Evolutionary conservation across 2,888 invertebrate genomes (phyloP).

Genomic region (Watsonalla binaria): DNA sequence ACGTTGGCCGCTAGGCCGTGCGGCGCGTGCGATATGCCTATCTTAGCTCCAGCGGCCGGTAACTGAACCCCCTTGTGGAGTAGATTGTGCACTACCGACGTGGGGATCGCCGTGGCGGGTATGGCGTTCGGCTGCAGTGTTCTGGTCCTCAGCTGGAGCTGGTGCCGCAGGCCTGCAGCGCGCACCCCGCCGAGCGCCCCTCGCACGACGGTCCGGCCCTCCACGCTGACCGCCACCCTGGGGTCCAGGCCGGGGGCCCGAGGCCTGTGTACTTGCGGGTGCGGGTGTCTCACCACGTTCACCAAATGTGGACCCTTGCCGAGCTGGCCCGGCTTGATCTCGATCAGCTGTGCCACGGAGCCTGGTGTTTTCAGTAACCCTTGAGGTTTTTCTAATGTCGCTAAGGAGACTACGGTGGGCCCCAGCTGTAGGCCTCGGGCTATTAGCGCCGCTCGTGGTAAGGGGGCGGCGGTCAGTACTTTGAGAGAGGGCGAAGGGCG

Average conservation of each 20-base stretch:
- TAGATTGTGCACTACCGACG: conserved; percentile 43
- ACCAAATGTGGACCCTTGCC: conserved; percentile 64
- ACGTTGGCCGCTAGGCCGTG: conserved; percentile 49
- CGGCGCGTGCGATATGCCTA: conserved; percentile 44
- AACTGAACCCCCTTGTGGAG: conserved; percentile 51
- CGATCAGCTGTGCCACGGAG: conserved; percentile 61
- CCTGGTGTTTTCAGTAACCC: conserved; percentile 49
- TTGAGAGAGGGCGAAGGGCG: conserved; percentile 8
- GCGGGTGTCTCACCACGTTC: conserved; percentile 62
- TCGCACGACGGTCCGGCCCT: conserved; percentile 51
- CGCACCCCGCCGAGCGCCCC: conserved; percentile 35
- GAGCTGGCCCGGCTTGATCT: conserved; percentile 60
- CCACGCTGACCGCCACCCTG: conserved; percentile 44
- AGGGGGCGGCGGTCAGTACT: conserved; percentile 58
- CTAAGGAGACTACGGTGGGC: conserved; percentile 58
- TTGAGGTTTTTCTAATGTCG: conserved; percentile 43
- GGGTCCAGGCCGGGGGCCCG: conserved; percentile 49
- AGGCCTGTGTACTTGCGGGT: not conserved
- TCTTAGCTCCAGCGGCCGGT: conserved; percentile 48
- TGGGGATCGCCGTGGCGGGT: conserved; percentile 37
- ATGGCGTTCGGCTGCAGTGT: conserved; percentile 8
- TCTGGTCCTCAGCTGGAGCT: conserved; percentile 53
- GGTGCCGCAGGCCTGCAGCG: conserved; percentile 42
- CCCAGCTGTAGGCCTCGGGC: conserved; percentile 27
- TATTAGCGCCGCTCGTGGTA: conserved; percentile 47